Evolutionary conservation across 2,888 invertebrate species (phyloP), one percentile per base, ranked within the genome.

Genomic region (Yponomeuta evonymella): DNA sequence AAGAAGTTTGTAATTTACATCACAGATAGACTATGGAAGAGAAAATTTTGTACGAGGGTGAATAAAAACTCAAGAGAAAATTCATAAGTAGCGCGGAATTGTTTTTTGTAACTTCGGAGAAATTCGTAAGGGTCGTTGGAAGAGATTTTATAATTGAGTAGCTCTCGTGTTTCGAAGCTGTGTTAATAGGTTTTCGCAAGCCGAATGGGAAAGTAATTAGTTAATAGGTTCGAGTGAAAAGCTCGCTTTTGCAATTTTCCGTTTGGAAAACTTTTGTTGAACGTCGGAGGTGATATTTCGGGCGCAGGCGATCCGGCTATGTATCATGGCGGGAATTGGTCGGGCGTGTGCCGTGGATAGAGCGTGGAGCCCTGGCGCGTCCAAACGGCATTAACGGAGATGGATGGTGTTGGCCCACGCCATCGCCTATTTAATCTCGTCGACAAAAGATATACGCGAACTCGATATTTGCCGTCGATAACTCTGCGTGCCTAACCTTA

Each of bases 371-470:
- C 11, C 75, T 76, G 78, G 80, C 83, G 83, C 67, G 67, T 87
- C 85, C 85, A 84, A 87, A 83, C 84, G 81, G 83, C 82, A 82
- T 87, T 88, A 88, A 85, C 83, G 79, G 83, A 88, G 89, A 89
- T 87, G 80, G 84, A 89, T 88, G 82, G 83, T 80, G 75, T 76
- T 79, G 80, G 83, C 76, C 81, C 82, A 84, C 81, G 84, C 83
- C 82, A 83, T 83, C 85, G 84, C 79, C 88, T 85, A 85, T 88
- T 87, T 88, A 86, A 88, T 88, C 88, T 85, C 82, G 81, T 81
- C 81, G 81, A 84, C 86, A 83, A 83, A 84, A 82, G 83, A 30
- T 51, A 83, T 85, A 71, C 33, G 36, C 36, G 43, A 67, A 36
- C 48, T 51, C 12, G 15, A 36, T 70, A 62, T 63, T 62, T 63